phyloP scores from a whole-genome alignment of 1,140 invertebrate species.

The Zeugodacus cucurbitae region DNA sequence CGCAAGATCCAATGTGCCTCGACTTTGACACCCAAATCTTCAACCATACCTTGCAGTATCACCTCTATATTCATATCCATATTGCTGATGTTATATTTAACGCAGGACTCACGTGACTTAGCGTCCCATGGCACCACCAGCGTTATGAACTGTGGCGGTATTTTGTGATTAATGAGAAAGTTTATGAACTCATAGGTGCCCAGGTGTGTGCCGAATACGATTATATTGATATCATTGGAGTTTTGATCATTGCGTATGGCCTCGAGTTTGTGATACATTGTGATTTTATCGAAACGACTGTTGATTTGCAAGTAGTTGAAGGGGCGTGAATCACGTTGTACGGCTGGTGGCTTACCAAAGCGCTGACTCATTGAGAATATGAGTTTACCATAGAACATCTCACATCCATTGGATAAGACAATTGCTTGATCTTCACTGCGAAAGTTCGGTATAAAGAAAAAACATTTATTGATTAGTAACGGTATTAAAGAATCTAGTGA shows the following conservation, averaged over 20 bases:
- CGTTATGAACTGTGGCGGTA: background rate
- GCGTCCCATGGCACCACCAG: conserved; percentile 47
- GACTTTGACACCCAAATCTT: conserved; percentile 45
- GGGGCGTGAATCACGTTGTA: conserved; percentile 6
- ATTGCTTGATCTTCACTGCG: conserved; percentile 28
- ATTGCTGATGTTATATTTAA: conserved; percentile 45
- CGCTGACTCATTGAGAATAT: conserved; percentile 47
- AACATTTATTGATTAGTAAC: too few relatives aligned
- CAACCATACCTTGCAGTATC: conserved; percentile 51
- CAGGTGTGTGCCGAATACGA: conserved; percentile 53
- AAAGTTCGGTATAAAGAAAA: background rate
- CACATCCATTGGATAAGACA: conserved; percentile 45
- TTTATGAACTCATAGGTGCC: conserved; percentile 52
- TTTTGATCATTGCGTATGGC: conserved; percentile 43
- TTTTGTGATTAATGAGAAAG: conserved; percentile 52
- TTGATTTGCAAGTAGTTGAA: conserved; percentile 55
- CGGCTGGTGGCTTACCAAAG: conserved; percentile 38
- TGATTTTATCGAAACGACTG: conserved; percentile 51
- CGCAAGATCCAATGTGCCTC: conserved; percentile 44
- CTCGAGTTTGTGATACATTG: conserved; percentile 54
- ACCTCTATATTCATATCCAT: conserved; percentile 50
- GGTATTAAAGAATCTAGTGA: too few relatives aligned
- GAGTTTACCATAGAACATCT: conserved; percentile 55
- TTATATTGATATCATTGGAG: conserved; percentile 35
- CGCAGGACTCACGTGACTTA: background rate